Base-by-base conservation (phyloP, 2,797 vertebrate species). In the Aselliscus stoliczkanus region DNA sequence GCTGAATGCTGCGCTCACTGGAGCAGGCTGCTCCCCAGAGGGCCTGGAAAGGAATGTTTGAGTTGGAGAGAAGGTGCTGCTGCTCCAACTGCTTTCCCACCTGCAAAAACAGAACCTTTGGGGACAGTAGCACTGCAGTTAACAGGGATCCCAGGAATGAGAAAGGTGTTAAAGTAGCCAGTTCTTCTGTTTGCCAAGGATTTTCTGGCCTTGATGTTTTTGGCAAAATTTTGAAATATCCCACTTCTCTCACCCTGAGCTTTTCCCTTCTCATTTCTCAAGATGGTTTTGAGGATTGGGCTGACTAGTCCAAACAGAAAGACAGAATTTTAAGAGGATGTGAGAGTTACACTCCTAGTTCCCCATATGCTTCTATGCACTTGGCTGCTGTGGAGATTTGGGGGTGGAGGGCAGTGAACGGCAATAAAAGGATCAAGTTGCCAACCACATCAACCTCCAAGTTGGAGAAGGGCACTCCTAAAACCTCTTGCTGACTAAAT, bases 91-190 rank as follows among this genome's bases (percentile, higher is more conserved):
- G 73, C 70, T 70, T 97, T 94, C 91, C 96, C 94, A 97, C 84
- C 75, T 97, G 95, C 86, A 94, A 94, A 98, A 98, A 62, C 75
- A 98, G 47, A 93, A 91, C 75, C 70, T 97, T 96, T 1, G 85
- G 58, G 72, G 95, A 94, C 67, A 93, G 85, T 88, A 92, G 64
- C 91, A 25, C 82, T 2, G 56, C 4, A 94, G 62, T 47, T 76
- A 96, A 94, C 91, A 64, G 76, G 95, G 94, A 91, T 47, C 91
- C 70, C 76, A 83, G 77, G 90, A 97, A 95, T 96, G 93, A 96
- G 94, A 96, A 95, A 97, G 94, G 94, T 97, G 96, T 97, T 97
- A 96, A 97, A 95, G 82, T 85, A 97, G 90, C 92, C 94, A 95
- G 76, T 54, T 97, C 82, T 91, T 83, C 93, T 97, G 89, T 87